These are phyloP conservation scores for Gambelia wislizenii DNA, from an alignment of 2,797 vertebrate species.

Conservation along the genomic window DNA sequence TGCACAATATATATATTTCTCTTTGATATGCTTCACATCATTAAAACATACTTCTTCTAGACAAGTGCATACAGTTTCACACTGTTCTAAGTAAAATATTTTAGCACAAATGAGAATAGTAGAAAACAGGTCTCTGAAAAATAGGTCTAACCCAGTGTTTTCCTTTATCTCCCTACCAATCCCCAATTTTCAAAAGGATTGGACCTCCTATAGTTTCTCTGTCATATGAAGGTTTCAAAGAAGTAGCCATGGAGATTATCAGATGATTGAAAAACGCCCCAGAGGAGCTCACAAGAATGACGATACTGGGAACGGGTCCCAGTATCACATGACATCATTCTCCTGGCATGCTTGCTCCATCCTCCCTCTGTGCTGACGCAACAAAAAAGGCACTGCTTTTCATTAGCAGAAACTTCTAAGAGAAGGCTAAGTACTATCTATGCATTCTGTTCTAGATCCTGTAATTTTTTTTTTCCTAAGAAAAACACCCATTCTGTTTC, in stretches of 20 bases:
- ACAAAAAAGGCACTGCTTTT: too few species aligned
- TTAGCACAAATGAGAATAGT: background rate
- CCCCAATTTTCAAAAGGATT: background rate
- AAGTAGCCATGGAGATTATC: too few species aligned
- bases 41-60: background rate
- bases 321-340: too few species aligned
- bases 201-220: background rate
- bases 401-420: too few species aligned
- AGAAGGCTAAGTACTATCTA: background rate
- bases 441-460: background rate
- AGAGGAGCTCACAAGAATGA: too few species aligned
- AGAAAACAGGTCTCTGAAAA: background rate
- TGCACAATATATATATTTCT: background rate
- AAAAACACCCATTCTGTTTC: background rate
- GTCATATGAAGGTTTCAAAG: background rate
- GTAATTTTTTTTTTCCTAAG: background rate
- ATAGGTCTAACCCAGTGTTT: background rate
- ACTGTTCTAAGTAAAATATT: background rate
- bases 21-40: background rate
- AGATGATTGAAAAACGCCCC: too few species aligned
- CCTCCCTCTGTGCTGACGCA: too few species aligned
- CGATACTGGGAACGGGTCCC: too few species aligned
- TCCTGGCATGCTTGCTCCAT: too few species aligned
- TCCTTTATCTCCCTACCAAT: background rate
- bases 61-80: background rate